Base-by-base conservation (phyloP, 2,888 invertebrate species). In the Pollenia griseotomentosa region DNA sequence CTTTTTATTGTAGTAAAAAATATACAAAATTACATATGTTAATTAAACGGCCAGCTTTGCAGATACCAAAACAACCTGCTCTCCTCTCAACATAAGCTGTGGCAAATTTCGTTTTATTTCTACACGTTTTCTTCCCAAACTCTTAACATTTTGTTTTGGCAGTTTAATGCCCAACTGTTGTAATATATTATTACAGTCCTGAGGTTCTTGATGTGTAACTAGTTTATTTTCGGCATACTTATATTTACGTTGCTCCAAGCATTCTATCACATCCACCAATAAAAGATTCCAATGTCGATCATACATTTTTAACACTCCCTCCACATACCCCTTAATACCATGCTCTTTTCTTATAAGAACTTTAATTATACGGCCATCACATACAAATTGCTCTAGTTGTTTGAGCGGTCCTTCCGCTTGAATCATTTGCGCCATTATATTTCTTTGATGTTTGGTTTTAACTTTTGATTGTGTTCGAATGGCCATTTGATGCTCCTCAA, bases 211-310 rank as follows among this genome's bases (percentile, higher is more conserved):
- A 14, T 66, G 84, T 2, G 9, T 40, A 73, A 89, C 88, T 42
- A 90, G 88, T 40, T 92, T 92, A 81, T 92, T 91, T 14, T 91
- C 89, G 0, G 92, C 91, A 85, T 90, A 93, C 59, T 91, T 91
- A 78, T 89, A 91, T 88, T 94, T 93, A 11, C 95, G 95, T 88
- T 96, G 94, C 74, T 94, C 95, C 96, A 97, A 98, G 4, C 95
- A 94, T 94, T 98, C 98, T 44, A 96, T 95, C 2, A 97, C 97
- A 92, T 98, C 97, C 81, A 95, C 95, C 75, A 99, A 94, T 7
- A 97, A 96, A 90, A 99, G 93, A 94, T 99, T 99, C 97, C 98
- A 98, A 92, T 98, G 98, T 92, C 97, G 98, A 94, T 99, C 99
- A 93, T 97, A 99, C 3, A 97, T 97, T 19, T 96, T 95, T 42